Conservation (phyloP, 2,113 vertebrate species). For the Labeo rohita region DNA sequence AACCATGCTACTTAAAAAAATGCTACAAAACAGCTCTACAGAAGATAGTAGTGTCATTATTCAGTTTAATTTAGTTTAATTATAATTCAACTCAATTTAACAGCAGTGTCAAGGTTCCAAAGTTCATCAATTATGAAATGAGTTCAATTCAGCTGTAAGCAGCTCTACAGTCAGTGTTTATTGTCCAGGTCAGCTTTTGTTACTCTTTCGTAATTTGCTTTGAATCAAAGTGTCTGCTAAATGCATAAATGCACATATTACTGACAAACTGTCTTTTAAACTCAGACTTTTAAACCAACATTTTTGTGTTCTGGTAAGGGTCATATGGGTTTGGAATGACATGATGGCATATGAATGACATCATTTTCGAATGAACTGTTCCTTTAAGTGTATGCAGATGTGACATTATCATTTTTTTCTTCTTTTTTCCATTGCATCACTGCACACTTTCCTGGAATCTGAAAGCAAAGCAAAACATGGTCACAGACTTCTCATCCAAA, state of each 20-base stretch:
- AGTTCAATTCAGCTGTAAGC: not conserved
- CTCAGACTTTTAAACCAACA: not conserved
- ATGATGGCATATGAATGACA: conserved; percentile 1
- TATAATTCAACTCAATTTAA: too few relatives aligned
- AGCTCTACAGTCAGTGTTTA: not conserved
- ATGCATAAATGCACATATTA: not conserved
- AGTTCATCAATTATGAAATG: not conserved
- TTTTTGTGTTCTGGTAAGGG: not conserved
- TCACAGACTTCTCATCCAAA: conserved; percentile 17
- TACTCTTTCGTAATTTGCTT: not conserved
- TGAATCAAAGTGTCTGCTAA: not conserved
- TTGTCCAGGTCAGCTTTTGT: too few relatives aligned
- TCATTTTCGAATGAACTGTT: not conserved
- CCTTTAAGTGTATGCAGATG: conserved; percentile 35
- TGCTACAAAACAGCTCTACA: not conserved
- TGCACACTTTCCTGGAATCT: conserved; percentile 37
- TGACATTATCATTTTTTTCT: conserved; percentile 2
- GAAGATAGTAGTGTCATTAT: not conserved
- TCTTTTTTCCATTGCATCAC: conserved; percentile 33
- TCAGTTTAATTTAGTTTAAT: not conserved
- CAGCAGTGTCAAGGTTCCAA: too few relatives aligned
- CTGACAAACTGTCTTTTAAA: not conserved
- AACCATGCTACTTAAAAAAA: too few relatives aligned
- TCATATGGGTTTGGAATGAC: not conserved
- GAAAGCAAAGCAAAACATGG: conserved; percentile 12